phyloP scores from a whole-genome alignment of 2,113 vertebrate species.

The Callaeas wilsoni region DNA sequence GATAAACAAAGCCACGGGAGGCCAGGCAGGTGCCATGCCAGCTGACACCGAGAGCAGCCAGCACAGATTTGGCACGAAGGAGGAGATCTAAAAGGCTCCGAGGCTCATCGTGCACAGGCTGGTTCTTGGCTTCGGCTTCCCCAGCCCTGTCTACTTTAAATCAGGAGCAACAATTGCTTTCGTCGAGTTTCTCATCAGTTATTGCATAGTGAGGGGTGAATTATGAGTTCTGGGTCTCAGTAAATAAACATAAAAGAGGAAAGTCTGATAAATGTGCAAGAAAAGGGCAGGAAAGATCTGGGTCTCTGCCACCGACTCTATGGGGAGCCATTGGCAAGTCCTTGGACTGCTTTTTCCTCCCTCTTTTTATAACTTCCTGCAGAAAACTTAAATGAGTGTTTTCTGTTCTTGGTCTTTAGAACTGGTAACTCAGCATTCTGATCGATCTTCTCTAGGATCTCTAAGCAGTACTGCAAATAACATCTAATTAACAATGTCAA shows the following conservation, averaged over 20 bases:
- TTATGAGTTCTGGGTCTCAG: not conserved
- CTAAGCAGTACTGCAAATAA: not conserved
- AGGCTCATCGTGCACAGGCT: not conserved
- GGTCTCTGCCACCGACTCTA: not conserved
- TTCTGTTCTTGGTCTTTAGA: not conserved
- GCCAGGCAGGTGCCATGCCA: slow-evolving; percentile 22
- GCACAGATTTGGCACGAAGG: not conserved
- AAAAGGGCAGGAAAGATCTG: not conserved
- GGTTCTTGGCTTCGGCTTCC: not conserved
- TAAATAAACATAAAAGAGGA: not conserved
- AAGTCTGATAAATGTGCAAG: not conserved
- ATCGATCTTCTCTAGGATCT: not conserved
- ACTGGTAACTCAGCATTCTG: not conserved
- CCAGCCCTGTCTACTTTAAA: not conserved
- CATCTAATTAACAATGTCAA: not conserved
- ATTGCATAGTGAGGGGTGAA: not conserved
- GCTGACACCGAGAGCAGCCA: not conserved
- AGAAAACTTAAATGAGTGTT: not conserved
- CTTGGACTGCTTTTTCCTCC: not conserved
- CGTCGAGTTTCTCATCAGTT: not conserved
- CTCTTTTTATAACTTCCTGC: not conserved
- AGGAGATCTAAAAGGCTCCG: not conserved
- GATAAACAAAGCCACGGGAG: slow-evolving; percentile 30
- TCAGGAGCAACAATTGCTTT: not conserved
- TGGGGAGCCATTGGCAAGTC: not conserved